Base-by-base conservation (phyloP, 2,888 invertebrate species). In the Heliconius hortense region DNA sequence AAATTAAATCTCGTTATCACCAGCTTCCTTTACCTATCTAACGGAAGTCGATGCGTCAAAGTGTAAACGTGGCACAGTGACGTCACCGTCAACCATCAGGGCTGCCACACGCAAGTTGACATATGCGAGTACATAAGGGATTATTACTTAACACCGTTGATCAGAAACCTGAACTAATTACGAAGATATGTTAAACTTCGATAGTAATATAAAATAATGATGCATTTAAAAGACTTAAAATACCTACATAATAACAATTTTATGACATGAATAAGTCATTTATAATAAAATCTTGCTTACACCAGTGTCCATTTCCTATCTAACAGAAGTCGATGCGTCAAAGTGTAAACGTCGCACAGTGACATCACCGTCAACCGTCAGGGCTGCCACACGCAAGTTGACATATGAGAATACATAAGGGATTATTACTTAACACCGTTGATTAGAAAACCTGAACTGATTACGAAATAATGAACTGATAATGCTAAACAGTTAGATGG, bases 331-430 rank as follows among this genome's bases (percentile, higher is more conserved):
- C 75, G 75, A n/a, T 43, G 64, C 72, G 66, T 75, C 69, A 67
- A 13, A 75, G 31, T 77, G 75, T 77, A 77, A 75, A 75, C 75
- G 73, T 60, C n/a, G 53, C 62, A 74, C 26, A 53, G 75, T 82
- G 81, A 82, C 79, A 76, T 82, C 82, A 82, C 73, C 77, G 72
- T 75, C 78, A 78, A 82, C 75, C 78, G 68, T 74, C 78, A 79
- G 73, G 77, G 77, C 79, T 76, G 72, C 76, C 80, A 80, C 80
- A 80, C 78, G 72, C 78, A 56, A 24, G 72, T 26, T 70, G 73
- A 74, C 66, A 72, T 62, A 66, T 69, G 67, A 43, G 26, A 64
- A 13, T 64, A 64, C 39, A 39, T 28, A 43, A 39, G 67, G 76
- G 78, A 79, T 76, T 78, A 80, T 80, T 80, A 75, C 75, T 28